Conservation (phyloP, 2,888 invertebrate genomes). For the Neocrepidodera transversa region DNA sequence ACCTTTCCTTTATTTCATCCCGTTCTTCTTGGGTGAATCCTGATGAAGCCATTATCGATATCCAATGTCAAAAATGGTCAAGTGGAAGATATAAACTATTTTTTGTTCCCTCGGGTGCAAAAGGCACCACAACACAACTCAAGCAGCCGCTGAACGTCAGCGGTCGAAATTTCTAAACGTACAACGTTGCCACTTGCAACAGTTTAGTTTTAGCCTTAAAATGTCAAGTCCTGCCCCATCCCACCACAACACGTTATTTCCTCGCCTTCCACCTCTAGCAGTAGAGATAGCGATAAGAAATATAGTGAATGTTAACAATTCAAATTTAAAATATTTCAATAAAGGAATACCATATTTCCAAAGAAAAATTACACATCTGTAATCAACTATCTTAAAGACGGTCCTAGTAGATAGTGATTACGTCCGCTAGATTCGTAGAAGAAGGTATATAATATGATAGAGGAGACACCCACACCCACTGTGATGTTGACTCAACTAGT, state of each 20-base stretch:
- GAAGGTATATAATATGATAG: too few relatives aligned
- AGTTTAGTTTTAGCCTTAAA: background rate
- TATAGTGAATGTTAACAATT: background rate
- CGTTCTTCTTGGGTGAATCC: conserved; percentile 72
- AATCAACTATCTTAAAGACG: too few relatives aligned
- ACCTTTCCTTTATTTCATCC: conserved; percentile 78
- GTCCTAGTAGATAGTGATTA: too few relatives aligned
- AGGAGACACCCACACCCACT: too few relatives aligned
- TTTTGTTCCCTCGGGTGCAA: conserved; percentile 34
- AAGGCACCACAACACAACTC: conserved; percentile 32
- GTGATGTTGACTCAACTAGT: too few relatives aligned
- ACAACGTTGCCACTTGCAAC: conserved; percentile 13
- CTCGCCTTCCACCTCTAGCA: background rate
- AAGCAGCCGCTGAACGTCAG: conserved; percentile 12
- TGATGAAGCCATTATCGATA: conserved; percentile 30
- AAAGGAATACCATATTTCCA: conserved; percentile 92
- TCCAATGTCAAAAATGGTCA: conserved; percentile 18
- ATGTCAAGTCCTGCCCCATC: background rate
- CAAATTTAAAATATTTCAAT: background rate
- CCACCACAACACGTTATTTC: conserved; percentile 1
- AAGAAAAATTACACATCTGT: conserved; percentile 99
- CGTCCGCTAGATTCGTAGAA: too few relatives aligned
- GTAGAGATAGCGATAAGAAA: background rate
- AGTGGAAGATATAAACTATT: conserved; percentile 29
- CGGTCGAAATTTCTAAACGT: background rate